These are phyloP conservation scores for Oryzias sinensis DNA, from an alignment of 2,797 vertebrate species.

Conservation along the genomic window DNA sequence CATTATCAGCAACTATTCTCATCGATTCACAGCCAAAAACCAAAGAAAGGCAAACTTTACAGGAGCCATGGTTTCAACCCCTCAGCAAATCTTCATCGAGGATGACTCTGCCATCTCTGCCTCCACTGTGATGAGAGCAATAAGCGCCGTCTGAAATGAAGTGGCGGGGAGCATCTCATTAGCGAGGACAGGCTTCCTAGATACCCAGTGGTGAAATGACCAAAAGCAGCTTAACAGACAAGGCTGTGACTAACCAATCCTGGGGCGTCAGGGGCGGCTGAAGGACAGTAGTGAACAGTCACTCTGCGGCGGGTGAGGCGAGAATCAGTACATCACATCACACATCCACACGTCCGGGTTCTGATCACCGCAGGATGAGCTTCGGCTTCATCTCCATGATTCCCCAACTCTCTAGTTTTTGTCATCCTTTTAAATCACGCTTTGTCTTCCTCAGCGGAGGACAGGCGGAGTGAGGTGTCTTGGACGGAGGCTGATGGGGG, in stretches of 20 bases:
- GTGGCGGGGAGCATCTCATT: constrained; percentile 25
- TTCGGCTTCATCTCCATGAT: constrained; percentile 38
- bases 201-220: constrained; percentile 50
- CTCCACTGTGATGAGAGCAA: neutral
- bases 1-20: no score
- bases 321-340: constrained; percentile 60
- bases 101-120: constrained; percentile 11
- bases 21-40: no score
- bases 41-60: no score
- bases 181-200: constrained; percentile 41
- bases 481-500: constrained; percentile 54
- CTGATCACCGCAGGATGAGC: constrained; percentile 34
- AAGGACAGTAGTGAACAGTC: constrained; percentile 66
- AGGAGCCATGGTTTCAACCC: neutral
- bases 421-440: constrained; percentile 52
- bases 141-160: constrained; percentile 7
- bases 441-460: constrained; percentile 48
- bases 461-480: constrained; percentile 47
- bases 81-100: constrained; percentile 5
- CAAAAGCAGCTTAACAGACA: constrained; percentile 58
- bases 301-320: constrained; percentile 47
- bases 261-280: constrained; percentile 43
- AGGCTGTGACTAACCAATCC: constrained; percentile 68
- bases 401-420: constrained; percentile 33
- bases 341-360: constrained; percentile 51